Evolutionary conservation across 2,888 invertebrate genomes (phyloP), one percentile per base, ranked within the genome.

Genomic region (Poecilus cupreus): DNA sequence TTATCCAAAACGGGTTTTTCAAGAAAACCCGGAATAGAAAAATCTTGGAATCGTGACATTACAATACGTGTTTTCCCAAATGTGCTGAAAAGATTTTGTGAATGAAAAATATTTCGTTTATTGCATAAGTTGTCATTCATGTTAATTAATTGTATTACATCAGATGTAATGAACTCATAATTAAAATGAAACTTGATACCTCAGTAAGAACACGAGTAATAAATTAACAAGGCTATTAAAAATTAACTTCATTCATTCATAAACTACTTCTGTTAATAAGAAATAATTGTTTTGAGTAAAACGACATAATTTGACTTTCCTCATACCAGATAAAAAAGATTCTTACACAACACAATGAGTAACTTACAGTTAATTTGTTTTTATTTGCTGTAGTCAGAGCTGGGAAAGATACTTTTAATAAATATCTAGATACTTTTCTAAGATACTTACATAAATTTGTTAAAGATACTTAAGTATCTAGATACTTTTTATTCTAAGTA

Each of bases 181-280:
- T 54, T n/a, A 54, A 60, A 60, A 13, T 60, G 60, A 22, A 60
- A 60, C 13, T 5, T 13, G 60, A 60, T 60, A 26, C 26, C 20
- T 32, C 5, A 8, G 16, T 32, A 16, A 68, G 18, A 68, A 68
- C 20, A 24, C 24, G 46, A 46, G 22, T 72, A 72, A 39, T 46
- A 20, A 16, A 43, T 46, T 72, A 22, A 46, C 39, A 46, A n/a
- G 4, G n/a, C 20, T 10, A 43, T 43, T 46, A 46, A 72, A 46
- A 22, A 72, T 46, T 46, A 32, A 72, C 72, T 72, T 70, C 10
- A 39, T 37, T 72, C 72, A 37, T 39, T 72, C 39, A 24, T 72
- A 24, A 70, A 70, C 20, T 72, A 22, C 11, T 22, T 16, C 4
- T 13, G n/a, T 72, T 37, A 60, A 72, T 39, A 46, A 32, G 4